Percentiles rank a stretch among this genome's conserved stretches.
These are phyloP conservation scores for Ariolimax columbianus DNA, from an alignment of 2,888 invertebrate genomes.

Conservation along the genomic window DNA sequence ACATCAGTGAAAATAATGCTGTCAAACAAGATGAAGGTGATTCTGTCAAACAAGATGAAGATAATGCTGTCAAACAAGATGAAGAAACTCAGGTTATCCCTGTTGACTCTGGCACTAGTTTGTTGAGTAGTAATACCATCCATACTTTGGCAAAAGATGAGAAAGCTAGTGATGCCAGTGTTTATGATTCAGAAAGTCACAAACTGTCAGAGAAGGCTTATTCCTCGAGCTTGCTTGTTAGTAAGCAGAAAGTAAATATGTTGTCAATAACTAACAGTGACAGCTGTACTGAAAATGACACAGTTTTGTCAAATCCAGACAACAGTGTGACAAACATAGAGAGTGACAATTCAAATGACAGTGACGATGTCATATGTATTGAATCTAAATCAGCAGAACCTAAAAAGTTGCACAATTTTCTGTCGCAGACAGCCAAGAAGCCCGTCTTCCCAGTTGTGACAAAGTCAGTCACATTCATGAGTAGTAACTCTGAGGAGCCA, in stretches of 20 bases:
- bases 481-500: conserved; percentile 28
- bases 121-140: neutral
- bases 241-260: neutral
- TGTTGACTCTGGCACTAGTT: neutral
- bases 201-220: neutral
- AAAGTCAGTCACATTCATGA: conserved; percentile 39
- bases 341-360: conserved; percentile 37
- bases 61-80: neutral
- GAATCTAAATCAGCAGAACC: conserved; percentile 44
- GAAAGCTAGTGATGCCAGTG: neutral
- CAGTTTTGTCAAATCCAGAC: neutral
- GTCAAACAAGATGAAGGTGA: too few species aligned
- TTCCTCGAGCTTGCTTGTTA: neutral
- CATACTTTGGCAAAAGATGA: neutral
- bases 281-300: neutral
- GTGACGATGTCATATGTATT: conserved; percentile 51
- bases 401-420: conserved; percentile 30
- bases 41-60: too few species aligned
- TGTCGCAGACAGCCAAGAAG: conserved; percentile 28
- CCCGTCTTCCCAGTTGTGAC: neutral
- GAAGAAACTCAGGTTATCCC: neutral
- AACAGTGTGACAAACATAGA: conserved; percentile 15
- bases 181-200: neutral
- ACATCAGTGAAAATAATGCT: too few species aligned
- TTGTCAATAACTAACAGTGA: neutral